Base-by-base conservation (phyloP, 2,888 invertebrate species). In the Poecilobothrus nobilitatus region DNA sequence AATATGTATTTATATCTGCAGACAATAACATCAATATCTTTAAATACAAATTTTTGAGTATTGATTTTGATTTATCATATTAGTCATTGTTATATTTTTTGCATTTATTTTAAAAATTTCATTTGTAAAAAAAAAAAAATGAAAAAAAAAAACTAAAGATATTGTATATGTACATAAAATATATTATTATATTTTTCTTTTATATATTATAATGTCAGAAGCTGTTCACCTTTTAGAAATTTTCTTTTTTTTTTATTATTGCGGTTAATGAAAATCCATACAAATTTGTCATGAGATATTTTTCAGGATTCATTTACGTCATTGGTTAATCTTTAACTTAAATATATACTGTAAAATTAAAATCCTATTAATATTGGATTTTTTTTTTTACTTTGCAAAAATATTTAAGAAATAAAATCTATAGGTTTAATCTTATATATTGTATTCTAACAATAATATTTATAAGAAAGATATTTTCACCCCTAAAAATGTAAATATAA, bases 21-120 rank as follows among this genome's bases (percentile, higher is more conserved):
- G 27, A 37, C 37, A 37, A 10, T 37, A 8, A 37, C 37, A 12
- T 37, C 37, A 37, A 8, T 37, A 37, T 37, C 37, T 53, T 53
- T 53, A 53, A 53, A 53, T 53, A 9, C 18, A 53, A 53, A 53
- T 53, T 53, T 41, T 53, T 53, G 53, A 53, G 53, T 53, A 53
- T 53, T 53, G 53, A 53, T 53, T 53, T 53, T 53, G 53, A 53
- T 53, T 53, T 53, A 53, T 53, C 15, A 53, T 53, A 53, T 53
- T 53, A 53, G 53, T 53, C 53, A 53, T 53, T 53, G 53, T 53
- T 53, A 9, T 1, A 37, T 37, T 53, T 53, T 53, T 18, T 53
- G 15, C 53, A 53, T 53, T 37, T 37, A 37, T 37, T 10, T 5
- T 37, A 37, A 37, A 27, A 27, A 27, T 27, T 27, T 27, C 27